Percentiles rank a stretch among this genome's conserved stretches.
Evolutionary conservation across 2,797 vertebrate species (phyloP).

Genomic region (Melanogrammus aeglefinus): DNA sequence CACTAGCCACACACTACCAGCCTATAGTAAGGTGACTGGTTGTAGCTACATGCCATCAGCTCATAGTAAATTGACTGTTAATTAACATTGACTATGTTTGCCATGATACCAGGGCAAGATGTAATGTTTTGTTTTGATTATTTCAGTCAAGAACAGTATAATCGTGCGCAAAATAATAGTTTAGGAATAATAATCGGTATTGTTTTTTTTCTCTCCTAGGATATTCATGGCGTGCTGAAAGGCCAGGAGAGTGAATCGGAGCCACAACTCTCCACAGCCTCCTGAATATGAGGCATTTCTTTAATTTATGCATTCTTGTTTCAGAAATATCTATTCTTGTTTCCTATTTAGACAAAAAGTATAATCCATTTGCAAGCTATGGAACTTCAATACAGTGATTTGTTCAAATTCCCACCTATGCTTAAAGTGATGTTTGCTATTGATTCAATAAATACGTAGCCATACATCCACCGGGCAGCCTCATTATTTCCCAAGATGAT

Average conservation of each 20-base stretch:
- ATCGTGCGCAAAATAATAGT: not conserved
- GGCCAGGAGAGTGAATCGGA: conserved; percentile 31
- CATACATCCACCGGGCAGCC: conserved; percentile 2
- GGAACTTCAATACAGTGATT: not conserved
- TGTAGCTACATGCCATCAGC: too few relatives aligned
- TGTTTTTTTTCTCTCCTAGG: conserved; percentile 47
- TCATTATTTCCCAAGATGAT: conserved; percentile 6
- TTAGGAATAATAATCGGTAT: not conserved
- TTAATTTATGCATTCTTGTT: not conserved
- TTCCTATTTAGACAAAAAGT: not conserved
- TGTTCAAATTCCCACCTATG: not conserved
- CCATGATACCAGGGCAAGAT: not conserved
- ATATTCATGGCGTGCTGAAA: conserved; percentile 57
- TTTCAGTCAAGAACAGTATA: not conserved
- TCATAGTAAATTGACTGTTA: too few relatives aligned
- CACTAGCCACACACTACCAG: too few relatives aligned
- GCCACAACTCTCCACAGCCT: conserved; percentile 8
- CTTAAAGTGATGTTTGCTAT: conserved; percentile 4
- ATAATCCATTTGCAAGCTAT: not conserved
- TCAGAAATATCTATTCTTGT: not conserved
- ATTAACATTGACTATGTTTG: not conserved
- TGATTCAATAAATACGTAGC: conserved; percentile 9
- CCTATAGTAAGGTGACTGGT: too few relatives aligned
- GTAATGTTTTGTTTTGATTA: not conserved
- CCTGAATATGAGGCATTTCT: conserved; percentile 15